phyloP scores from a whole-genome alignment of 1,140 invertebrate species.

The Drosophila orena region DNA sequence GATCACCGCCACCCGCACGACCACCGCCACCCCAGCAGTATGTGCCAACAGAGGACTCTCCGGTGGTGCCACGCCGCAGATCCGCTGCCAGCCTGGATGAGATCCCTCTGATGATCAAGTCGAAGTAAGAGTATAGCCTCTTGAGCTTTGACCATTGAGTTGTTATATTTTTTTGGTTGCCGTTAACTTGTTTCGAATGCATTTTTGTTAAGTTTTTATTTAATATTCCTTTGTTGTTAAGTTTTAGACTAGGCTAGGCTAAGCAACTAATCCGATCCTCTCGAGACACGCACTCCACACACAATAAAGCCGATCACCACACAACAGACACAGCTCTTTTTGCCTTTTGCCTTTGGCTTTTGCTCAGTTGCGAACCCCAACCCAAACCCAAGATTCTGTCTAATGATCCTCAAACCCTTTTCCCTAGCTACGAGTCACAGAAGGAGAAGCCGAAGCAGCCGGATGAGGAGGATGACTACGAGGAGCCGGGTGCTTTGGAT shows the following conservation, averaged over 20 bases:
- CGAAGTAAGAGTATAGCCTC: conserved; percentile 68
- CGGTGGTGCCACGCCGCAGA: conserved; percentile 57
- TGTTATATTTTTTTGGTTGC: conserved; percentile 29
- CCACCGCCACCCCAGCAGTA: conserved; percentile 72
- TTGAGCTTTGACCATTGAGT: conserved; percentile 48
- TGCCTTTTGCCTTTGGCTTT: conserved; percentile 44
- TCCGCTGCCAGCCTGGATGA: conserved; percentile 70
- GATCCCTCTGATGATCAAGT: conserved; percentile 64
- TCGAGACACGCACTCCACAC: conserved; percentile 39
- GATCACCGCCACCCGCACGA: conserved; percentile 76
- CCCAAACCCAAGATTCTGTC: conserved; percentile 35
- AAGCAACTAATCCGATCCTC: conserved; percentile 46
- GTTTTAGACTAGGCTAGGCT: conserved; percentile 55
- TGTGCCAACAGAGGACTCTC: conserved; percentile 69
- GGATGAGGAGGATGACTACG: conserved; percentile 74
- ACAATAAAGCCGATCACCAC: conserved; percentile 70
- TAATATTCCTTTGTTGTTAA: conserved; percentile 45
- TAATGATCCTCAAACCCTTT: conserved; percentile 76
- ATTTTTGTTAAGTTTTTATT: conserved; percentile 68
- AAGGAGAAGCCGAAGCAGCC: conserved; percentile 10
- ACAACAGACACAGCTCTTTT: conserved; percentile 51
- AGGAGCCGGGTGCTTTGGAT: conserved; percentile 63
- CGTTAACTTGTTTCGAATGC: conserved; percentile 66
- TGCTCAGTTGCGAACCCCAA: conserved; percentile 24
- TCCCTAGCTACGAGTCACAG: conserved; percentile 60